Base-by-base conservation (phyloP, 2,888 invertebrate species). In the Chesias legatella region DNA sequence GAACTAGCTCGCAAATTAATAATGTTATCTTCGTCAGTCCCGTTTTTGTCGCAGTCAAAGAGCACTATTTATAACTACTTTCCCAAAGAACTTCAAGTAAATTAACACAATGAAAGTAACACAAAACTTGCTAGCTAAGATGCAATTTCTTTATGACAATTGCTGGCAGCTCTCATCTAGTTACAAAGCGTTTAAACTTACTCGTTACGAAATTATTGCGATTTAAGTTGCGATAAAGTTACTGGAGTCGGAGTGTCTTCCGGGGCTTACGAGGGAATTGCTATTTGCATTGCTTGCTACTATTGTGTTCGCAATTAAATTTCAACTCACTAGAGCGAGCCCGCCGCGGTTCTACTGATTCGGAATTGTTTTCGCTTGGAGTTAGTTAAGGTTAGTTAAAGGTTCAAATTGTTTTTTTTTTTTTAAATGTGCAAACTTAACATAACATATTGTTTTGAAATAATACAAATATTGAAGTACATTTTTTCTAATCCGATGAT, bases 101-200 rank as follows among this genome's bases (percentile, higher is more conserved):
- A 30, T 34, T 33, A 32, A 10, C 28, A 39, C 47, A 40, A 48
- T 54, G 6, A 55, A 48, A 17, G 5, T 17, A 17, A 51, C 25
- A 52, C 38, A 36, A 47, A 60, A 59, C 47, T 61, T 53, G 17
- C 10, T 41, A 28, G 35, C 45, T 46, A 34, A 40, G 43, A 46
- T 47, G 56, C 43, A 33, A 57, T 67, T 59, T 58, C 52, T 62
- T 67, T 58, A 58, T 56, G 41, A 47, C 57, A 58, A 59, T 61
- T 57, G 57, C 34, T 29, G 24, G 38, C 35, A 24, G 34, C 24
- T 34, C 39, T 48, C 34, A 42, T 46, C 41, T 31, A 53, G 56
- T 53, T 58, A 33, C 43, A 39, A 51, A 61, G 46, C 62, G 45
- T 44, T 69, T 60, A 53, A 64, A 65, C 55, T 60, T 63, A 44